Conservation (phyloP, 2,888 invertebrate genomes). For the Germaria angustata region DNA sequence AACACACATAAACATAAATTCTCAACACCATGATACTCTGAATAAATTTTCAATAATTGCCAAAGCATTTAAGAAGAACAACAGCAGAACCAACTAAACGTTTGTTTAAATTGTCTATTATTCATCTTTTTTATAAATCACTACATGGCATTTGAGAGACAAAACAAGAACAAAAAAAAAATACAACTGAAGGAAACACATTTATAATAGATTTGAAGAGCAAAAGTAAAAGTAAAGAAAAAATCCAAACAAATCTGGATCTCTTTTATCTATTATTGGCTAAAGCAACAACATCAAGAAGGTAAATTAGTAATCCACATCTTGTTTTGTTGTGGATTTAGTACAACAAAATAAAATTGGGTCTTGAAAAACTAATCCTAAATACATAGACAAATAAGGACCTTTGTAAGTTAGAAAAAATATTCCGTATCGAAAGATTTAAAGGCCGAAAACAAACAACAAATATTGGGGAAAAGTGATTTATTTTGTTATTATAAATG, state of each 20-base stretch:
- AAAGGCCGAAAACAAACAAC: not conserved
- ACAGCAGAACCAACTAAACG: conserved; percentile 22
- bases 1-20: not conserved
- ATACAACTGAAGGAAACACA: not conserved
- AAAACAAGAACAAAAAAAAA: conserved; percentile 18
- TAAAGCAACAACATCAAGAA: conserved; percentile 17
- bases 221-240: conserved; percentile 17
- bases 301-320: conserved; percentile 35
- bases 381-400: not conserved
- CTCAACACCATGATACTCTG: not conserved
- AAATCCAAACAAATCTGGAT: conserved; percentile 50
- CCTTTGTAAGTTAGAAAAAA: not conserved
- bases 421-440: not conserved
- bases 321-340: not conserved
- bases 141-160: conserved; percentile 45
- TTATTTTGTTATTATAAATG: conserved; percentile 59
- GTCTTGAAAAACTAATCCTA: not conserved
- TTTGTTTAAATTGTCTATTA: conserved; percentile 32
- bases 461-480: conserved; percentile 47
- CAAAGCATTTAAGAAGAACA: conserved; percentile 27
- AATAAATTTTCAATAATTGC: conserved; percentile 53
- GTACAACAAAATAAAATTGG: not conserved
- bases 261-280: conserved; percentile 32
- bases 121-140: conserved; percentile 50
- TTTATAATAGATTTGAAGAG: conserved; percentile 12